Evolutionary conservation across 1,140 invertebrate genomes (phyloP).

Genomic region (Plectrocnemia conspersa): DNA sequence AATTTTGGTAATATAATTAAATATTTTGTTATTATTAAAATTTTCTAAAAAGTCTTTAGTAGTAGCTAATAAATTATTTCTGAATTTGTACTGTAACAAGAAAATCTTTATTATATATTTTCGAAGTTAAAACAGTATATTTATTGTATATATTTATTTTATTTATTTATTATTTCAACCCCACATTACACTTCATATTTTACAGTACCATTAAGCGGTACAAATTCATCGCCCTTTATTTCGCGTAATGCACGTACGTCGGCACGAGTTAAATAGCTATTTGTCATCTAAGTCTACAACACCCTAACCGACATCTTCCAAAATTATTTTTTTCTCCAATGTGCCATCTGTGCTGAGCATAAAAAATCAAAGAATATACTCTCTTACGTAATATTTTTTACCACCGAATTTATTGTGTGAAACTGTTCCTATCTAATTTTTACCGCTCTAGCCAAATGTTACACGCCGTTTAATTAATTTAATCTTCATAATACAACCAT

Average conservation of each 20-base stretch:
- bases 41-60: too few relatives aligned
- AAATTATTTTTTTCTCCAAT: conserved; percentile 37
- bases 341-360: conserved; percentile 37
- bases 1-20: too few relatives aligned
- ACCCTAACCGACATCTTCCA: conserved; percentile 13
- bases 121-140: too few relatives aligned
- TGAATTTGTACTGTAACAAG: too few relatives aligned
- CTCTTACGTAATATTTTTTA: background rate
- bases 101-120: too few relatives aligned
- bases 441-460: background rate
- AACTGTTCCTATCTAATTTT: background rate
- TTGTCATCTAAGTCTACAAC: conserved; percentile 30
- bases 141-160: too few relatives aligned
- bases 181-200: too few relatives aligned
- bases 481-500: conserved; percentile 4
- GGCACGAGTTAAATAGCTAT: conserved; percentile 37
- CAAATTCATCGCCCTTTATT: conserved; percentile 34
- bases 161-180: too few relatives aligned
- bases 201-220: conserved; percentile 27
- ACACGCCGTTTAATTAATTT: background rate
- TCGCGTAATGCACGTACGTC: conserved; percentile 34
- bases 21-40: too few relatives aligned
- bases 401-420: background rate
- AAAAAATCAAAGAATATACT: too few relatives aligned
- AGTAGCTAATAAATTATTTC: too few relatives aligned